These are phyloP conservation scores for Conus ventricosus DNA, from an alignment of 1,140 invertebrate genomes.

Conservation along the genomic window DNA sequence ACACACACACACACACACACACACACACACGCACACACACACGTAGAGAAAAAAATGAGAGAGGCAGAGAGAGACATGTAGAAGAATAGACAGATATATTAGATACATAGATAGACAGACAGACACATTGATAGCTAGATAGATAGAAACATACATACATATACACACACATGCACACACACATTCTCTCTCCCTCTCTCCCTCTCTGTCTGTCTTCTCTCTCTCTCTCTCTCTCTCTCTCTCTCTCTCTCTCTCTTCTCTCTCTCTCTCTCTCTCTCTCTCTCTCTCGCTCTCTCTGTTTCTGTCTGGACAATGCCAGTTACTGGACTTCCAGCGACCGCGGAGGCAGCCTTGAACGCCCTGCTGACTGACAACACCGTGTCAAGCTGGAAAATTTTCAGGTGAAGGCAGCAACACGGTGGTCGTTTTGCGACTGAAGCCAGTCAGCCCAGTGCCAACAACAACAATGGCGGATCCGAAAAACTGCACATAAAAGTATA, in stretches of 20 bases:
- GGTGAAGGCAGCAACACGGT: background rate
- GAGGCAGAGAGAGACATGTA: background rate
- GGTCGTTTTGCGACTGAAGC: too few species aligned
- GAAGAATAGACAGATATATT: background rate
- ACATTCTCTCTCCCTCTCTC: too few species aligned
- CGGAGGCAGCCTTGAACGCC: background rate
- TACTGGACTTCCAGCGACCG: background rate
- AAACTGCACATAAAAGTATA: too few species aligned
- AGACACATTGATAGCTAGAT: background rate
- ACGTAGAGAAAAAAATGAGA: background rate
- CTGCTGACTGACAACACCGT: background rate
- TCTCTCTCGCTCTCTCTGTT: too few species aligned
- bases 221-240: too few species aligned
- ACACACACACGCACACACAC: background rate
- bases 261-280: too few species aligned
- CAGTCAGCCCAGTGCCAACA: too few species aligned
- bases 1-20: background rate
- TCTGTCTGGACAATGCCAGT: background rate
- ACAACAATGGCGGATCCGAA: too few species aligned
- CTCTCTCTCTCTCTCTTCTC: too few species aligned
- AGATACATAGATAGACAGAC: background rate
- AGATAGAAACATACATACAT: background rate
- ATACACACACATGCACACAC: background rate
- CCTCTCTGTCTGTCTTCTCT: too few species aligned
- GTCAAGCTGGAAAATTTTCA: background rate